Evolutionary conservation across 2,797 vertebrate species (phyloP), one percentile per base, ranked within the genome.

Genomic region (Antrozous pallidus): DNA sequence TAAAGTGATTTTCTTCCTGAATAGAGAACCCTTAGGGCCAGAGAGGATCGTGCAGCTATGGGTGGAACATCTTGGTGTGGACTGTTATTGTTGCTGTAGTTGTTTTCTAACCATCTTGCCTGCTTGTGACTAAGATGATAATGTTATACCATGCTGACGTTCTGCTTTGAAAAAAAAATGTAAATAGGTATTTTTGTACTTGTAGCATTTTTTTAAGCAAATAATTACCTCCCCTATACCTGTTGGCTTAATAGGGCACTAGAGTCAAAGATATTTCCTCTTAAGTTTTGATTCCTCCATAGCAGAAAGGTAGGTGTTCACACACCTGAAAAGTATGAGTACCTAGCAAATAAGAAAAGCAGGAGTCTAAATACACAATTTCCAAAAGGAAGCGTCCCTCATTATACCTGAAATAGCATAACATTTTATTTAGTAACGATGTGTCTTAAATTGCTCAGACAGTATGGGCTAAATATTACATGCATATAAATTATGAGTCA

Each of bases 121-220:
- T 90, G n/a, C 14, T 82, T 84, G 26, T 69, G 49, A 85, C 65
- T 92, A 70, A 92, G 24, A 51, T 83, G 92, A 88, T 80, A 86
- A 94, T 75, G 28, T 82, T 82, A 47, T 8, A 51, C 18, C n/a
- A 56, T 33, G 54, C 26, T 92, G 20, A 93, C n/a, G 9, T 83
- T 92, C 54, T 83, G 71, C 38, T 96, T 81, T 90, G 63, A 33
- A 2, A 74, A 71, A 61, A 49, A 16, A 33, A 81, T 42, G 17
- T 94, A 91, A 91, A 84, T 3, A 96, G 31, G 79, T 31, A 65
- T 87, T 81, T 89, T 61, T n/a, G 96, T 61, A 63, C 14, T 80
- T 93, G 63, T 82, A 74, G 56, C 18, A 31, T 63, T 73, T 31
- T 83, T 93, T n/a, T 28, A 86, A 91, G 65, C 28, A 75, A 69